Evolutionary conservation across 2,888 invertebrate genomes (phyloP).

Genomic region (Petrolisthes cinctipes): DNA sequence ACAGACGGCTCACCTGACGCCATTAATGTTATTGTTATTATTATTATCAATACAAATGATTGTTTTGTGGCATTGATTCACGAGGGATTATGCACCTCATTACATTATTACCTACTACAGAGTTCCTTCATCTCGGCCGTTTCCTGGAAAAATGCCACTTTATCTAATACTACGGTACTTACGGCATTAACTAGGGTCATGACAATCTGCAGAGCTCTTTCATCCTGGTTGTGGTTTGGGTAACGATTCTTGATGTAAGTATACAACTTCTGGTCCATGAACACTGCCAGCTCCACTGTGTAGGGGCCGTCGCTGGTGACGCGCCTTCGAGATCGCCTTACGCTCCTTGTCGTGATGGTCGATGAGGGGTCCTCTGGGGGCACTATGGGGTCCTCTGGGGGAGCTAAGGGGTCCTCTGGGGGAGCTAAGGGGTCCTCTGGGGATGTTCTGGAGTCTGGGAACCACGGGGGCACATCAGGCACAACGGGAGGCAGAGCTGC

Average conservation of each 20-base stretch:
- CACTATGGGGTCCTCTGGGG: neutral
- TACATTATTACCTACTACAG: too few species aligned
- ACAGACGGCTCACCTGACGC: constrained; percentile 68
- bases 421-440: neutral
- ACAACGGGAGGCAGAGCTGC: neutral
- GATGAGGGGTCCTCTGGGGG: neutral
- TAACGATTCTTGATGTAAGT: constrained; percentile 65
- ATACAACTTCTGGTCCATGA: constrained; percentile 67
- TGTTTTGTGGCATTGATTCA: too few species aligned
- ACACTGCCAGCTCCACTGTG: constrained; percentile 68
- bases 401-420: neutral
- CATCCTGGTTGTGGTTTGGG: constrained; percentile 62
- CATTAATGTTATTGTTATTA: neutral
- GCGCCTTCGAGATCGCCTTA: neutral
- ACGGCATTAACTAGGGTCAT: constrained; percentile 67
- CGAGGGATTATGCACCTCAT: neutral
- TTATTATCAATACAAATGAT: constrained; percentile 10
- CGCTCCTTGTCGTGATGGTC: neutral
- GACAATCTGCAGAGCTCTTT: constrained; percentile 66
- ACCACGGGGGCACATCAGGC: neutral
- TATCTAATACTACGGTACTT: constrained; percentile 15
- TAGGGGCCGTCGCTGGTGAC: constrained; percentile 31
- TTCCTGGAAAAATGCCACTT: too few species aligned
- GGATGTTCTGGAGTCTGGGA: neutral
- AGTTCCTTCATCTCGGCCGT: too few species aligned